Evolutionary conservation across 2,113 vertebrate genomes (phyloP).

Genomic region (Ellobius talpinus): DNA sequence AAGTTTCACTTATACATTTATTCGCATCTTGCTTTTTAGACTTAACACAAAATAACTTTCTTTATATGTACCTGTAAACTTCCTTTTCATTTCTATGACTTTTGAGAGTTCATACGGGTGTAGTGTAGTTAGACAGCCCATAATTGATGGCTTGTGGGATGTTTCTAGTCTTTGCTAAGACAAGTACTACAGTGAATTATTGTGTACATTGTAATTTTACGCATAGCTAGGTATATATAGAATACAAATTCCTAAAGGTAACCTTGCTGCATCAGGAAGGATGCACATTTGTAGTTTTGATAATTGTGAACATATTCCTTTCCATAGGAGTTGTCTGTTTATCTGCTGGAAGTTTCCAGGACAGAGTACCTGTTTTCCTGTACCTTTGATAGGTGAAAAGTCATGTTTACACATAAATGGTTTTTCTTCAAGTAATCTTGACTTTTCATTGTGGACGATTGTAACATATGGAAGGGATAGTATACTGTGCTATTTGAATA

Average conservation of each 20-base stretch:
- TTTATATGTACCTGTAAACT: not conserved
- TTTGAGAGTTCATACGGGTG: slow-evolving; percentile 14
- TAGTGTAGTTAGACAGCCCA: slow-evolving; percentile 9
- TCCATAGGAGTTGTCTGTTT: slow-evolving; percentile 16
- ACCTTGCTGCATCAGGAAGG: not conserved
- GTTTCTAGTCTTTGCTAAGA: slow-evolving; percentile 39
- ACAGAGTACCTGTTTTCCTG: not conserved
- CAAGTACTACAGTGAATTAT: not conserved
- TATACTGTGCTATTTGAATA: slow-evolving; percentile 1
- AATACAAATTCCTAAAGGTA: slow-evolving; percentile 30
- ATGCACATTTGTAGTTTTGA: slow-evolving; percentile 43
- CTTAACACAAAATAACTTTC: slow-evolving; percentile 23
- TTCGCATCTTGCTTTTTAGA: slow-evolving; percentile 53
- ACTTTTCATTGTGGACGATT: slow-evolving; percentile 8
- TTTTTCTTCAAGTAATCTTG: slow-evolving; percentile 37
- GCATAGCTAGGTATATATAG: not conserved
- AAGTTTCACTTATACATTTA: slow-evolving; percentile 23
- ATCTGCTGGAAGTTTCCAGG: slow-evolving; percentile 25
- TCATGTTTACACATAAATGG: not conserved
- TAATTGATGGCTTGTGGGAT: not conserved
- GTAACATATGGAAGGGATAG: slow-evolving; percentile 12
- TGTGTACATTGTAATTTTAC: not conserved
- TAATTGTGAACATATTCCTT: slow-evolving; percentile 43
- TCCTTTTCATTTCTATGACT: slow-evolving; percentile 60
- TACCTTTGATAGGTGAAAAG: slow-evolving; percentile 36